Evolutionary conservation across 2,888 invertebrate genomes (phyloP), one percentile per base, ranked within the genome.

Genomic region (Euzophera pinguis): DNA sequence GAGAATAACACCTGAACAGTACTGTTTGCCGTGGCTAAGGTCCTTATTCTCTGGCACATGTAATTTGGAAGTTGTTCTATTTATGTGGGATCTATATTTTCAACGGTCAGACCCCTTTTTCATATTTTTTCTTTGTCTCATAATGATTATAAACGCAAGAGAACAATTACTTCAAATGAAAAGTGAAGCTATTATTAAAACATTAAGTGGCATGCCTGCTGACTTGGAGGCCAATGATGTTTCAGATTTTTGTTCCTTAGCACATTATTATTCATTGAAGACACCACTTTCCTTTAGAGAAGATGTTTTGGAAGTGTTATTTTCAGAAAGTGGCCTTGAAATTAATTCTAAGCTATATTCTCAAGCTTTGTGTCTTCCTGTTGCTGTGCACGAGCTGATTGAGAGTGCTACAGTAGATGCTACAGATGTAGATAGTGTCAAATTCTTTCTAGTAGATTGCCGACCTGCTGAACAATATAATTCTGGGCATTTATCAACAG

Each of bases 21-120:
- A 98, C 84, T 96, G 97, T 56, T 90, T 94, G 72, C 91, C 93
- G 55, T 99, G 99, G 99, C 95, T 98, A 67, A 94, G 95, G 71
- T 96, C 96, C 38, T 88, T 99, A 47, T 99, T 99, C 85, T 95
- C 98, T 10, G 95, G 95, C 6, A 94, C 95, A 13, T 98, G 98
- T 80, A 93, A 92, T 65, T 91, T 98, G 55, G 95, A 95, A 65
- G 97, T 98, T 10, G 95, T 96, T 35, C 93, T 96, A 52, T 94
- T 94, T 60, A 96, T 99, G 95, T 99, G 99, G 99, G 99, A 99
- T 89, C 92, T 98, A 56, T 98, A 98, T 79, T 97, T 99, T 75
- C 98, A 98, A 84, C 95, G 97, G 77, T 95, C 96, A 14, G 99
- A 99, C 90, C 98, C 98, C 8, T 99, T 99, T 89, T 95, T 98